Evolutionary conservation across 2,888 invertebrate genomes (phyloP), one percentile per base, ranked within the genome.

Genomic region (Rugalucina vietnamica): DNA sequence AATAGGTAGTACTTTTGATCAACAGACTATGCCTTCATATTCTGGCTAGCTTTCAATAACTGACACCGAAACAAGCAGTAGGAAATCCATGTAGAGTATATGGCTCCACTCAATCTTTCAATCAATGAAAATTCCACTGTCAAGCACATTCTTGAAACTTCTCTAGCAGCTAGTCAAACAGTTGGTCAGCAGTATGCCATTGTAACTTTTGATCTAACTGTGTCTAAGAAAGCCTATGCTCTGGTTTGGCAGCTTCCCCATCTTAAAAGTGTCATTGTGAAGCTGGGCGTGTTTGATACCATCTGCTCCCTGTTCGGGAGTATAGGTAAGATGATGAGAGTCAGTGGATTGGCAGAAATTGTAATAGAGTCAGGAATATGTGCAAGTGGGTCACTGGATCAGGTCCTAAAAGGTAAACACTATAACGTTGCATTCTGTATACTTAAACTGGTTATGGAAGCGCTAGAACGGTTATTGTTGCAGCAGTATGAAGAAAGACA

Each of bases 51-150:
- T 86, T 1, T 85, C 85, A 27, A 18, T 27, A 24, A 85, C 86
- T 32, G 50, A 43, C 14, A 77, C 72, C 18, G 50, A 29, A 12
- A 54, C 18, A 27, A 69, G 71, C 37, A 49, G 24, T 21, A 57
- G 21, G 1, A 21, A 69, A 71, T 81, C 86, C 5, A 71, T 57
- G 84, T 87, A 3, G 85, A 82, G 21, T 89, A 87, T 54, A 82
- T 85, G 85, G 36, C 82, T 1, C 85, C 83, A 1, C 34, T 87
- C 18, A 79, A 81, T 81, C 54, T 69, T 18, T 75, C 86, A 8
- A 79, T 87, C 14, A 89, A 78, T 49, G 85, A 88, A 43, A 81
- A 69, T 54, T 21, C 85, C n/a, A 89, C 88, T 12, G 87, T 89
- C 0, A 81, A 88, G 29, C 70, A 88, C 27, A 43, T 88, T 4